Base-by-base conservation (phyloP, 2,113 vertebrate species). In the Cottus gobio region DNA sequence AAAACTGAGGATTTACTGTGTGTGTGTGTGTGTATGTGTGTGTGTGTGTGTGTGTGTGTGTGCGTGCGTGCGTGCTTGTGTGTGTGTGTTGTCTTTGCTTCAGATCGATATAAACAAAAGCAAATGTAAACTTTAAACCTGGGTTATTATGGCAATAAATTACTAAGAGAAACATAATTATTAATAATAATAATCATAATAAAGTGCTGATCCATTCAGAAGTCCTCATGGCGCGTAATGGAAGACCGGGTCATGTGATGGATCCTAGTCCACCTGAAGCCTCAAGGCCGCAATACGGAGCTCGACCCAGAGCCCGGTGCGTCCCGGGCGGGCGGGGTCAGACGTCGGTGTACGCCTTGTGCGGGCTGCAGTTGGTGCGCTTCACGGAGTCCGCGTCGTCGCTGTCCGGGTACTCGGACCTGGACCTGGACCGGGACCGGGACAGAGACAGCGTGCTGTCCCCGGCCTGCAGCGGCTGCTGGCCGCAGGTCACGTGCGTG, bases 401-500 rank as follows among this genome's bases (percentile, higher is more conserved):
- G n/a, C n/a, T n/a, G n/a, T n/a, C n/a, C n/a, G n/a, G n/a, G n/a
- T n/a, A n/a, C 31, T 96, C 87, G n/a, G 95, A n/a, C 85, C 96
- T 97, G 90, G 94, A 95, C 58, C 98, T 96, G 3, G 96, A n/a
- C n/a, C n/a, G n/a, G n/a, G n/a, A 95, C 85, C 96, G 97, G 90
- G 94, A 95, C 80, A 97, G 94, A 8, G 96, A 96, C 58, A 93
- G 94, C 36, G 94, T 95, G 75, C 95, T 96, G 79, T 96, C 96
- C 0, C 95, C 96, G 2, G 96, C 92, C 10, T 94, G 83, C 28
- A 89, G 92, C 70, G 93, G 94, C 30, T 96, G 96, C 90, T 98
- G 97, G 4, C 97, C 97, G 42, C 97, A 99, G 1, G 96, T 98
- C 75, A 98, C 96, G 0, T 99, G 97, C 10, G 96, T 97, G 80